These are phyloP conservation scores for Rotaria magnacalcarata DNA, from an alignment of 2,888 invertebrate species.

Conservation along the genomic window DNA sequence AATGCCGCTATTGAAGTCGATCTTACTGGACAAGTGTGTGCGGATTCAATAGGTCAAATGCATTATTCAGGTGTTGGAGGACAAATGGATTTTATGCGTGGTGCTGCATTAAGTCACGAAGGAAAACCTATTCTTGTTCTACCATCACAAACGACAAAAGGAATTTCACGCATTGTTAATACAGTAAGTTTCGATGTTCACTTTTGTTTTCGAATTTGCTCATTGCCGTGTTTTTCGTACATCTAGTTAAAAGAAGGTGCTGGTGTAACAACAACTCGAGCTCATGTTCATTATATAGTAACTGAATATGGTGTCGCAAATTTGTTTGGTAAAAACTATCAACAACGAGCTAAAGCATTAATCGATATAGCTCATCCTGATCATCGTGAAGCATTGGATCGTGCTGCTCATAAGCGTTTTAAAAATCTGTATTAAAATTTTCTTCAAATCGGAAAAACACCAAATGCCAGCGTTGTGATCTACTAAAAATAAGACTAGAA, in stretches of 20 bases:
- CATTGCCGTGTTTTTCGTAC: no score
- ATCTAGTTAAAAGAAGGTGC: slow-evolving; percentile 30
- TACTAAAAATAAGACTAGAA: no score
- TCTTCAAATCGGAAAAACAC: background rate
- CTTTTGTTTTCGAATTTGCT: no score
- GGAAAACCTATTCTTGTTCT: slow-evolving; percentile 40
- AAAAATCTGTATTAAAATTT: background rate
- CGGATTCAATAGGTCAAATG: slow-evolving; percentile 22
- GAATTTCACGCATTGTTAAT: slow-evolving; percentile 30
- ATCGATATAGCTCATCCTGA: slow-evolving; percentile 24
- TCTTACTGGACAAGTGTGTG: slow-evolving; percentile 39
- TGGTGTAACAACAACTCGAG: slow-evolving; percentile 16
- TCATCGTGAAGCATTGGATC: slow-evolving; percentile 27
- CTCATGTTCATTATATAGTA: slow-evolving; percentile 35
- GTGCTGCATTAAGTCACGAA: slow-evolving; percentile 33
- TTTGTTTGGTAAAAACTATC: slow-evolving; percentile 27
- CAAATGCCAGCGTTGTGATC: no score
- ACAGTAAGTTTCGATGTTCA: background rate
- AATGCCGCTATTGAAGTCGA: slow-evolving; percentile 38
- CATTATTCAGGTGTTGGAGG: slow-evolving; percentile 43
- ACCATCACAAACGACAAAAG: slow-evolving; percentile 32
- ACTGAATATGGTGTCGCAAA: slow-evolving; percentile 29
- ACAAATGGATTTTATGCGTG: slow-evolving; percentile 43
- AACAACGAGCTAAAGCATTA: slow-evolving; percentile 24
- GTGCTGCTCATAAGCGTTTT: slow-evolving; percentile 5